phyloP scores from a whole-genome alignment of 2,888 invertebrate species.

The Rosalia funebris region DNA sequence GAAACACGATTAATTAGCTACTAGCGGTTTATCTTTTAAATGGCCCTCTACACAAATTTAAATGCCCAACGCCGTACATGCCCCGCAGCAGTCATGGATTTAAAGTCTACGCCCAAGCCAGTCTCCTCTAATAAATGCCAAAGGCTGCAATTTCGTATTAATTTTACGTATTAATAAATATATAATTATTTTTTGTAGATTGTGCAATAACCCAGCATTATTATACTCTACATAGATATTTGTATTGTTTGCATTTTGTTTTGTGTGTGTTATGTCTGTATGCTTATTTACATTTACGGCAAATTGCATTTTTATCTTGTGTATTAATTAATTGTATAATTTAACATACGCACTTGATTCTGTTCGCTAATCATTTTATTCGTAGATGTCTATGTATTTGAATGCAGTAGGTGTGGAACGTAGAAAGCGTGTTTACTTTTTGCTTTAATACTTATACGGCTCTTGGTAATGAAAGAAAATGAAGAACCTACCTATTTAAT shows the following conservation, averaged over 20 bases:
- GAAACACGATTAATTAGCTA: no score
- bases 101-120: conserved; percentile 19
- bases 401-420: conserved; percentile 1
- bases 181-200: background rate
- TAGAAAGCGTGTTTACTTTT: background rate
- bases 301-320: background rate
- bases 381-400: background rate
- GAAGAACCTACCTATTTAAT: background rate
- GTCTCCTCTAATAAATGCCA: conserved; percentile 19
- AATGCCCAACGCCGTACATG: background rate
- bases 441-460: background rate
- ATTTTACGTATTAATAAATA: conserved; percentile 7
- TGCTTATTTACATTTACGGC: background rate
- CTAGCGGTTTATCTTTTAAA: no score
- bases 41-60: no score
- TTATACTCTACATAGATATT: no score
- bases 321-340: background rate
- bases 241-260: conserved; percentile 1
- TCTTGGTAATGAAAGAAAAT: background rate
- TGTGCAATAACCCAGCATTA: conserved; percentile 2
- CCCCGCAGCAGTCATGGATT: conserved; percentile 6
- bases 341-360: background rate
- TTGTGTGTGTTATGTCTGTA: conserved; percentile 1
- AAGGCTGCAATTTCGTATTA: conserved; percentile 7
- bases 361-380: background rate